A percentile compares a stretch with the other conserved stretches of the same genome.
Evolutionary conservation across 2,113 vertebrate genomes (phyloP).

Genomic region (Plecturocebus donacophilus): DNA sequence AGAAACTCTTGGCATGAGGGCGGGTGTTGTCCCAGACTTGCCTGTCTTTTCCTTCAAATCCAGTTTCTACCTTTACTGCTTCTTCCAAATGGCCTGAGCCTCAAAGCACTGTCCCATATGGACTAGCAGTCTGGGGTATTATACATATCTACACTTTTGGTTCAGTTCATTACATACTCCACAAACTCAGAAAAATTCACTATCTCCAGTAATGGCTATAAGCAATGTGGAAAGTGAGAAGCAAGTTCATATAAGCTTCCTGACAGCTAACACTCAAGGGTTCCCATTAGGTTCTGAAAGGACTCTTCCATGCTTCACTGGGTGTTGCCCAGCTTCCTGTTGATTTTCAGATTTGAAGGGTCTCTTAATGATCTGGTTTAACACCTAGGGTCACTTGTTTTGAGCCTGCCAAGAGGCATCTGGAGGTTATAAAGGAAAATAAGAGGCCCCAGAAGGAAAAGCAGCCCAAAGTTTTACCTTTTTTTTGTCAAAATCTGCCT

Average conservation of each 20-base stretch:
- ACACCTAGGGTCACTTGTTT: too few species aligned
- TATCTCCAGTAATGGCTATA: background rate
- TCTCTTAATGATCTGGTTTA: too few species aligned
- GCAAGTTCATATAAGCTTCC: slow-evolving; percentile 65
- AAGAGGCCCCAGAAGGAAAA: too few species aligned
- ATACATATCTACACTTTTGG: slow-evolving; percentile 75
- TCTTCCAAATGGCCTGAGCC: slow-evolving; percentile 15
- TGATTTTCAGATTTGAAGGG: too few species aligned
- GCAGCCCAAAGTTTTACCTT: slow-evolving; percentile 66
- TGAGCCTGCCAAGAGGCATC: too few species aligned
- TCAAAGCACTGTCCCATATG: slow-evolving; percentile 44
- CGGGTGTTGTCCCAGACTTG: background rate
- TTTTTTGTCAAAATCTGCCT: slow-evolving; percentile 85
- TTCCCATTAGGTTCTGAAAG: slow-evolving; percentile 65
- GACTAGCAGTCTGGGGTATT: slow-evolving; percentile 73
- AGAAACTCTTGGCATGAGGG: too few species aligned
- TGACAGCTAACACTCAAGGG: slow-evolving; percentile 58
- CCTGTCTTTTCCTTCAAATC: slow-evolving; percentile 16
- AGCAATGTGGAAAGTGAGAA: slow-evolving; percentile 58
- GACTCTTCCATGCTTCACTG: slow-evolving; percentile 65
- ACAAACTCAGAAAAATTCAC: too few species aligned
- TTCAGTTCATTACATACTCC: slow-evolving; percentile 73
- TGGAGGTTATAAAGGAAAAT: too few species aligned
- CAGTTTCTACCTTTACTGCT: background rate
- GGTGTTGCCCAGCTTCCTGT: slow-evolving; percentile 66